These are phyloP conservation scores for Macrophya alboannulata DNA, from an alignment of 2,888 invertebrate species.

Conservation along the genomic window DNA sequence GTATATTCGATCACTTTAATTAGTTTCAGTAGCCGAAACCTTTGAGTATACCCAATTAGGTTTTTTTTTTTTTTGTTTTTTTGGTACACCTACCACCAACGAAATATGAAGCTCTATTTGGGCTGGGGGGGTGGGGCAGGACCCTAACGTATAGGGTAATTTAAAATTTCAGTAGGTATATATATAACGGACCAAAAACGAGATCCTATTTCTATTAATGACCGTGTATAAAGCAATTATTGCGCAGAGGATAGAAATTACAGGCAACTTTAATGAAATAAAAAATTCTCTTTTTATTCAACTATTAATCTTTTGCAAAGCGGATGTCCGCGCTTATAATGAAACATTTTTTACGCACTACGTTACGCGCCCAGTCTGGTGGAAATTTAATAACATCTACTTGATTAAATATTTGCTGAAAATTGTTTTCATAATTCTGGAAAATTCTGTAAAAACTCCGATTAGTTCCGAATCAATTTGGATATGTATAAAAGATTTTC, in stretches of 20 bases:
- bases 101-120: conserved; percentile 34
- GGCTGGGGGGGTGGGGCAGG: not conserved
- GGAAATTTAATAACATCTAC: too few species aligned
- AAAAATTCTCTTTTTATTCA: too few species aligned
- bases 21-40: conserved; percentile 39
- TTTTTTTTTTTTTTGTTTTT: not conserved
- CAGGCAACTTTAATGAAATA: not conserved
- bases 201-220: conserved; percentile 11
- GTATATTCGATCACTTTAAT: conserved; percentile 40
- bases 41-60: conserved; percentile 46
- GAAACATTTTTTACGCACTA: too few species aligned
- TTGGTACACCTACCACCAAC: conserved; percentile 16
- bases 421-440: too few species aligned
- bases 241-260: not conserved
- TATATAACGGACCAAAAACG: not conserved
- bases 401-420: too few species aligned
- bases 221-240: not conserved
- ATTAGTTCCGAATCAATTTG: too few species aligned
- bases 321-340: too few species aligned
- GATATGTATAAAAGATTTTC: too few species aligned
- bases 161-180: not conserved
- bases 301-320: too few species aligned
- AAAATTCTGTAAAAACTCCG: too few species aligned
- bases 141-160: not conserved
- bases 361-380: too few species aligned